Conservation (phyloP, 2,797 vertebrate species). For the Menidia menidia region DNA sequence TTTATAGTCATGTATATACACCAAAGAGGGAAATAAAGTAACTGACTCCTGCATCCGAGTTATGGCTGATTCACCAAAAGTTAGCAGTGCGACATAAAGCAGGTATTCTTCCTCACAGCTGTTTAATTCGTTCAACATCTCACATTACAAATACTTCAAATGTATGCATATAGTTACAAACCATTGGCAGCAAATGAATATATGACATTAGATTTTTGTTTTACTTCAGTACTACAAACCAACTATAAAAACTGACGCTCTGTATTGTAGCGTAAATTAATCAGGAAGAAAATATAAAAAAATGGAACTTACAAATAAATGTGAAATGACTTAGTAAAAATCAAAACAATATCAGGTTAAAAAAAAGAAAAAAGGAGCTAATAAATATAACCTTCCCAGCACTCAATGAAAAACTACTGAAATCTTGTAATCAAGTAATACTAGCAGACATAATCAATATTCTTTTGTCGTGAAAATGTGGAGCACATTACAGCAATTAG, state of each 20-base stretch:
- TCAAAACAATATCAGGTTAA: constrained; percentile 94
- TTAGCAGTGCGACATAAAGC: neutral
- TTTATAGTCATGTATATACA: no score
- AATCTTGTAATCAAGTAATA: constrained; percentile 99
- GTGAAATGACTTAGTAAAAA: constrained; percentile 99
- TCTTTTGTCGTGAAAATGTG: constrained; percentile 97
- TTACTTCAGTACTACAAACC: constrained; percentile 99
- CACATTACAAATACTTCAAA: constrained; percentile 99
- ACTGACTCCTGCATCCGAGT: no score
- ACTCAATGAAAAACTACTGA: constrained; percentile 99
- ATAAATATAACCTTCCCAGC: constrained; percentile 99
- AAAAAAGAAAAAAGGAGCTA: constrained; percentile 92
- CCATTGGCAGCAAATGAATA: constrained; percentile 99
- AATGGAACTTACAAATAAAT: constrained; percentile 93
- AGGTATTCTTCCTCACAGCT: constrained; percentile 86
- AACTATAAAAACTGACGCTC: constrained; percentile 98
- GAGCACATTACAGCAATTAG: constrained; percentile 99
- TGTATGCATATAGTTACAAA: constrained; percentile 99
- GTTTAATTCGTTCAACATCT: constrained; percentile 99
- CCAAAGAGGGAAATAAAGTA: no score
- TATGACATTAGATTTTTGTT: constrained; percentile 95
- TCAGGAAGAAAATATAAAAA: constrained; percentile 99
- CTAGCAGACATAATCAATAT: constrained; percentile 98
- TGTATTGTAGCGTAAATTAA: constrained; percentile 96
- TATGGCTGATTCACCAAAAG: neutral